Percentiles rank a stretch among this genome's conserved stretches.
Evolutionary conservation across 1,140 invertebrate species (phyloP).

Genomic region (Leptinotarsa texana): DNA sequence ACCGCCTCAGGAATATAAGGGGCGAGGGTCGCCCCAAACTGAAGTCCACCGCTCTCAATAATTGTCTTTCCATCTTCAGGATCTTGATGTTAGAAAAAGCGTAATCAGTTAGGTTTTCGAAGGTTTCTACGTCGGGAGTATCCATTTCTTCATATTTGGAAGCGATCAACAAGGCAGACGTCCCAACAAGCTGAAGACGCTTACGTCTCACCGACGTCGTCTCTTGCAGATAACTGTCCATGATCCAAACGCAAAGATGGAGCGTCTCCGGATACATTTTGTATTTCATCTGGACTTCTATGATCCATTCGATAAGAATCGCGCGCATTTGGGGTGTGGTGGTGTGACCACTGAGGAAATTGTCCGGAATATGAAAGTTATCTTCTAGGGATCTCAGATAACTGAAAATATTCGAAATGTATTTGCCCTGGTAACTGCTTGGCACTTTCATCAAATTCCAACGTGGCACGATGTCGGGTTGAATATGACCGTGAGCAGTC

Average conservation of each 20-base stretch:
- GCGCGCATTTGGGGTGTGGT: slow-evolving; percentile 84
- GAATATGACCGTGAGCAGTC: too few relatives aligned
- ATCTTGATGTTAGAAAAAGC: slow-evolving; percentile 49
- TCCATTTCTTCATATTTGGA: slow-evolving; percentile 96
- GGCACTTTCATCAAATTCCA: too few relatives aligned
- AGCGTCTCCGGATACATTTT: slow-evolving; percentile 88
- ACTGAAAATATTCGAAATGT: too few relatives aligned
- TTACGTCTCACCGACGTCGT: slow-evolving; percentile 61
- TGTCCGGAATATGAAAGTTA: slow-evolving; percentile 63
- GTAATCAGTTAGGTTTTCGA: slow-evolving; percentile 90
- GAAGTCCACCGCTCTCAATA: slow-evolving; percentile 77
- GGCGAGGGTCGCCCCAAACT: slow-evolving; percentile 83
- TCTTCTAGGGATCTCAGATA: slow-evolving; percentile 69
- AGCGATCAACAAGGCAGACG: slow-evolving; percentile 89
- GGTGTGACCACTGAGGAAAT: slow-evolving; percentile 68
- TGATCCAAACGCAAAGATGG: slow-evolving; percentile 83
- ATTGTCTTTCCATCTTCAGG: slow-evolving; percentile 77
- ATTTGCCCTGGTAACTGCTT: too few relatives aligned
- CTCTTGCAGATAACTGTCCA: slow-evolving; percentile 88
- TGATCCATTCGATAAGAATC: slow-evolving; percentile 90
- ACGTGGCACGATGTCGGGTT: too few relatives aligned
- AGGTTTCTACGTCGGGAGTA: slow-evolving; percentile 84
- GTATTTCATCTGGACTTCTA: slow-evolving; percentile 90
- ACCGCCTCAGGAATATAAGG: slow-evolving; percentile 83
- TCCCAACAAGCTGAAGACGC: slow-evolving; percentile 87